phyloP scores from a whole-genome alignment of 1,140 invertebrate genomes.

The Ruditapes philippinarum region DNA sequence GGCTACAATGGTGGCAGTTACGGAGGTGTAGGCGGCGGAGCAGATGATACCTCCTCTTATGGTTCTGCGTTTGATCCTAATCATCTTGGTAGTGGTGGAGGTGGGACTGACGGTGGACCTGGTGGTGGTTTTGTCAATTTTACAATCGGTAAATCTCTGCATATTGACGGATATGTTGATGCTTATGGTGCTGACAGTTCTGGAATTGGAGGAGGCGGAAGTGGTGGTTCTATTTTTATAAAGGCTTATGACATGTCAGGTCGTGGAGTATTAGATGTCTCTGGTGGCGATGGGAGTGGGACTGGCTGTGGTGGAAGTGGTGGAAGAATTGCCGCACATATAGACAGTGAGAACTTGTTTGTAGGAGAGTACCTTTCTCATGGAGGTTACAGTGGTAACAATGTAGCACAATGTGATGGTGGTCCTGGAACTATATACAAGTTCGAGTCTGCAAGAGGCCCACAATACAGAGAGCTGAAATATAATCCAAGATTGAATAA shows the following conservation, averaged over 20 bases:
- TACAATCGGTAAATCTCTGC: constrained; percentile 72
- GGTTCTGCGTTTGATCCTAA: constrained; percentile 78
- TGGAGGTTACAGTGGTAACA: constrained; percentile 69
- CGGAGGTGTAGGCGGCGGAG: constrained; percentile 74
- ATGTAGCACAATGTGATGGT: constrained; percentile 57
- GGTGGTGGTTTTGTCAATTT: constrained; percentile 79
- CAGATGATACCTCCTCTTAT: constrained; percentile 63
- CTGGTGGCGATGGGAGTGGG: constrained; percentile 73
- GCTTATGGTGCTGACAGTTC: constrained; percentile 64
- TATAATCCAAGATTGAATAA: constrained; percentile 78
- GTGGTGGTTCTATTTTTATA: constrained; percentile 77
- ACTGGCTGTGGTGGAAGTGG: constrained; percentile 77
- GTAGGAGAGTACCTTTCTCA: constrained; percentile 73
- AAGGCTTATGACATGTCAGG: constrained; percentile 78
- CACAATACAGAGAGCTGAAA: constrained; percentile 81
- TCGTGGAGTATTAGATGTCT: constrained; percentile 75
- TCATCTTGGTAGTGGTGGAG: constrained; percentile 79
- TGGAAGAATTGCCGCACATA: constrained; percentile 78
- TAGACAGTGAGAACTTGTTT: constrained; percentile 74
- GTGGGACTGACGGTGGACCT: constrained; percentile 68
- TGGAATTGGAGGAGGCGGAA: constrained; percentile 74
- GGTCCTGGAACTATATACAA: constrained; percentile 82
- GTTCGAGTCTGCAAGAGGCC: constrained; percentile 79
- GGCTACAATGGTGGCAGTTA: constrained; percentile 74
- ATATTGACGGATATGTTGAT: constrained; percentile 76